Percentiles rank a stretch among this genome's conserved stretches.
These are phyloP conservation scores for Chymomyza costata DNA, from an alignment of 1,140 invertebrate species.

Conservation along the genomic window DNA sequence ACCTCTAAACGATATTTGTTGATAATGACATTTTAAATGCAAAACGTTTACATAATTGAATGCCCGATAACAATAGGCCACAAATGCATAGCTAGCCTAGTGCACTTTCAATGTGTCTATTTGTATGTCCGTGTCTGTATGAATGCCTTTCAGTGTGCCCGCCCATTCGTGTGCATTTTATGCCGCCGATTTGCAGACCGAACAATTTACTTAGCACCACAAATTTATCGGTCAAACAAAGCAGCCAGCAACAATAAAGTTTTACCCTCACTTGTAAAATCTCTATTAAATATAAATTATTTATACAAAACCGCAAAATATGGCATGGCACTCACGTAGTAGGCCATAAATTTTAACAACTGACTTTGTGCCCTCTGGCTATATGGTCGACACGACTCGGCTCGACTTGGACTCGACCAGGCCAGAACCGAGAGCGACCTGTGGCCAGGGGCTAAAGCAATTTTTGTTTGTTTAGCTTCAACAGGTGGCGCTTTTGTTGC, in stretches of 20 bases:
- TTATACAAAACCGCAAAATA: conserved; percentile 47
- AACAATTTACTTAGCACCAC: not conserved
- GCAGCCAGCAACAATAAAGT: conserved; percentile 1
- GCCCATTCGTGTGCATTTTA: too few relatives aligned
- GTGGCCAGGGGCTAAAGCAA: conserved; percentile 33
- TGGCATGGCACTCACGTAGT: conserved; percentile 52
- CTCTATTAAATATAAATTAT: conserved; percentile 73
- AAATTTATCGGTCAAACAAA: conserved; percentile 29
- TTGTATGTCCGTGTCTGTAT: too few relatives aligned
- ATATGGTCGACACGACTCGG: not conserved
- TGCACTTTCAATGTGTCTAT: too few relatives aligned
- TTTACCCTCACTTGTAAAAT: conserved; percentile 9
- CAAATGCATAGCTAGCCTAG: too few relatives aligned
- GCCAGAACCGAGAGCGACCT: conserved; percentile 55
- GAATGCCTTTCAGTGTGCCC: too few relatives aligned
- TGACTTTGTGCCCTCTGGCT: conserved; percentile 46
- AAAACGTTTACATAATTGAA: conserved; percentile 49
- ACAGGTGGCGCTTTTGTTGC: conserved; percentile 24
- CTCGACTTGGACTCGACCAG: not conserved
- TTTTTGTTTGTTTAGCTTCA: conserved; percentile 15
- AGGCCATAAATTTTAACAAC: conserved; percentile 63
- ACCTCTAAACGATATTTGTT: conserved; percentile 10
- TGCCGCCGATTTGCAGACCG: too few relatives aligned
- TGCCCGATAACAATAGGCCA: conserved; percentile 39
- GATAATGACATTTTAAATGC: conserved; percentile 63